Evolutionary conservation across 2,113 vertebrate genomes (phyloP).

Genomic region (Colaptes auratus): DNA sequence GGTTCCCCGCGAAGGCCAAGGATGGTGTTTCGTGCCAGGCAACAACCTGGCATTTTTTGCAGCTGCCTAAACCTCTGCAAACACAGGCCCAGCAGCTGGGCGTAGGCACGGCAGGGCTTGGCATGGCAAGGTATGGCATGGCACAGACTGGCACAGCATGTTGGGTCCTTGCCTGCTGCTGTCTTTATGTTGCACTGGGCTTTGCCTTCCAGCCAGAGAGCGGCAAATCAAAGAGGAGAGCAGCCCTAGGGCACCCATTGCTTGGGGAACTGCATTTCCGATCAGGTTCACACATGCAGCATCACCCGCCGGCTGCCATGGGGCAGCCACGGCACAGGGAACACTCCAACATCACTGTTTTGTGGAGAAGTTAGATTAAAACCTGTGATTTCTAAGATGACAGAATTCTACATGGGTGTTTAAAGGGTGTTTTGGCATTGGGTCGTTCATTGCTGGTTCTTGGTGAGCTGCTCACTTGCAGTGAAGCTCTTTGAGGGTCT

Average conservation of each 20-base stretch:
- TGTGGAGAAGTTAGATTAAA: background rate
- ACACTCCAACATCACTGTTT: accelerated
- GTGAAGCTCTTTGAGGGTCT: accelerated
- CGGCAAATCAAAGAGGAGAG: background rate
- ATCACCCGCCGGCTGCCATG: accelerated
- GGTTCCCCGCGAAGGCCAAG: background rate
- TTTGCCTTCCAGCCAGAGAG: background rate
- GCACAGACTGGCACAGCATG: background rate
- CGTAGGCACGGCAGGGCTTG: background rate
- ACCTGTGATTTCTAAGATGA: accelerated
- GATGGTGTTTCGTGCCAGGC: background rate
- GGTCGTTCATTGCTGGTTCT: accelerated
- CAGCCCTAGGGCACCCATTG: accelerated
- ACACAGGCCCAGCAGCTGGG: background rate
- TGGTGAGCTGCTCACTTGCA: accelerated
- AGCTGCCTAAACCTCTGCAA: background rate
- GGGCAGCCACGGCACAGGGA: accelerated
- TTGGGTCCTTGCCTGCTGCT: accelerated
- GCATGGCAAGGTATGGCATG: background rate
- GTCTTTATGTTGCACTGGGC: accelerated
- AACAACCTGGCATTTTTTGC: background rate
- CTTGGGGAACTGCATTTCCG: accelerated
- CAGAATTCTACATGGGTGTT: accelerated
- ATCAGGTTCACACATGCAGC: accelerated
- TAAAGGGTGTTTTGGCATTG: background rate